phyloP scores from a whole-genome alignment of 2,888 invertebrate genomes.

The Amphimallon solstitiale region DNA sequence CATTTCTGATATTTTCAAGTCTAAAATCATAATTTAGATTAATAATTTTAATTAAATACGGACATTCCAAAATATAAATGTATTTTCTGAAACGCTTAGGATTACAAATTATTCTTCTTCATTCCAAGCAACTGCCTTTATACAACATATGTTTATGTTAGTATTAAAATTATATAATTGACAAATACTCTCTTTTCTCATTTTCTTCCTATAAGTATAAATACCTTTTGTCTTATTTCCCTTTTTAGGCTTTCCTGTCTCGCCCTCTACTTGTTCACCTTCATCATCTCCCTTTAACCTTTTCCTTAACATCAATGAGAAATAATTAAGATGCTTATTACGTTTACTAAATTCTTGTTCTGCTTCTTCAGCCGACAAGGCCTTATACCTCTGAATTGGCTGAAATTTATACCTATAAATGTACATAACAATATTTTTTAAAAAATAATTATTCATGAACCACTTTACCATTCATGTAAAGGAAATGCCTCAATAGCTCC shows the following conservation, averaged over 20 bases:
- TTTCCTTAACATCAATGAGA: conserved; percentile 93
- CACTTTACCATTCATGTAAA: conserved; percentile 90
- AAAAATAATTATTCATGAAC: conserved; percentile 30
- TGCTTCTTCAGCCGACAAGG: conserved; percentile 96
- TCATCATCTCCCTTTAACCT: conserved; percentile 80
- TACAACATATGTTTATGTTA: too few relatives aligned
- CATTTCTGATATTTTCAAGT: conserved; percentile 91
- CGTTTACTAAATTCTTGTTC: conserved; percentile 96
- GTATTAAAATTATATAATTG: too few relatives aligned
- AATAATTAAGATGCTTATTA: conserved; percentile 95
- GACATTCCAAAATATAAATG: too few relatives aligned
- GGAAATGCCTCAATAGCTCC: conserved; percentile 97
- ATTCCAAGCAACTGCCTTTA: too few relatives aligned
- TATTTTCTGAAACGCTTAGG: too few relatives aligned
- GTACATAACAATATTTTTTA: conserved; percentile 12
- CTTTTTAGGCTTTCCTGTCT: conserved; percentile 75
- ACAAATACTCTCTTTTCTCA: too few relatives aligned
- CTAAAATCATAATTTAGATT: conserved; percentile 58
- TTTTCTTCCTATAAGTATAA: neutral
- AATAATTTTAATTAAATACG: too few relatives aligned
- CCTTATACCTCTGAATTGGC: conserved; percentile 90
- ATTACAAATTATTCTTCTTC: too few relatives aligned
- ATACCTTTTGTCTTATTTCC: conserved; percentile 67
- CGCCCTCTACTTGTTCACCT: conserved; percentile 68
- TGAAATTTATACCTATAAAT: conserved; percentile 83